Evolutionary conservation across 2,797 vertebrate species (phyloP).

Genomic region (Brachymystax lenok): DNA sequence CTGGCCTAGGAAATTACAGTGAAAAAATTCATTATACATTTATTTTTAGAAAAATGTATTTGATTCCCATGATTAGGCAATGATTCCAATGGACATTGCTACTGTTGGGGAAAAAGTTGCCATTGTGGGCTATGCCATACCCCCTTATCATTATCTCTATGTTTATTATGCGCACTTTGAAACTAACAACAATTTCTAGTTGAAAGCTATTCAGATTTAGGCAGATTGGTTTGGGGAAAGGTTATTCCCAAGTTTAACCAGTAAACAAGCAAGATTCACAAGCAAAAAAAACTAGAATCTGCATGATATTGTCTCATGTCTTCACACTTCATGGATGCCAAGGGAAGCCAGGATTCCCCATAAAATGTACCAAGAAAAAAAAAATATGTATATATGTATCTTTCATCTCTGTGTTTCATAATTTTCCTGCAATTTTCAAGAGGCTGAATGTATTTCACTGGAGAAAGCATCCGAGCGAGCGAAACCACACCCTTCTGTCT

Average conservation of each 20-base stretch:
- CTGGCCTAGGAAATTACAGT: too few relatives aligned
- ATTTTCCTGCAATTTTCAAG: too few relatives aligned
- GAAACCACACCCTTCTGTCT: too few relatives aligned
- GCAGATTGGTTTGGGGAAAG: neutral
- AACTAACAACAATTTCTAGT: conserved; percentile 15
- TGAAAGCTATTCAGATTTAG: conserved; percentile 1
- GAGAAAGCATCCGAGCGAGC: too few relatives aligned
- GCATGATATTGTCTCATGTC: neutral
- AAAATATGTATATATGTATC: too few relatives aligned
- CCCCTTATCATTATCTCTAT: conserved; percentile 5
- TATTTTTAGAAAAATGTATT: neutral
- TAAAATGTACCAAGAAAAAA: too few relatives aligned
- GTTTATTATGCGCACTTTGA: conserved; percentile 6
- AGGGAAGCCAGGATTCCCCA: too few relatives aligned
- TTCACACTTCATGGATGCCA: conserved; percentile 1
- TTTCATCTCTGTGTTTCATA: too few relatives aligned
- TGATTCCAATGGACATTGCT: neutral
- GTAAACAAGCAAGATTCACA: neutral
- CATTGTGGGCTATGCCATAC: neutral
- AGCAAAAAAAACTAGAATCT: neutral
- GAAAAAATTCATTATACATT: neutral
- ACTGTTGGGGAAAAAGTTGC: neutral
- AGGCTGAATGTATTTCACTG: too few relatives aligned
- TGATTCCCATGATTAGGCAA: neutral
- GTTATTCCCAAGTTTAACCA: neutral